These are phyloP conservation scores for Mastigias papua DNA, from an alignment of 30 jellyfish, hydroid and myxozoan species.

Conservation along the genomic window DNA sequence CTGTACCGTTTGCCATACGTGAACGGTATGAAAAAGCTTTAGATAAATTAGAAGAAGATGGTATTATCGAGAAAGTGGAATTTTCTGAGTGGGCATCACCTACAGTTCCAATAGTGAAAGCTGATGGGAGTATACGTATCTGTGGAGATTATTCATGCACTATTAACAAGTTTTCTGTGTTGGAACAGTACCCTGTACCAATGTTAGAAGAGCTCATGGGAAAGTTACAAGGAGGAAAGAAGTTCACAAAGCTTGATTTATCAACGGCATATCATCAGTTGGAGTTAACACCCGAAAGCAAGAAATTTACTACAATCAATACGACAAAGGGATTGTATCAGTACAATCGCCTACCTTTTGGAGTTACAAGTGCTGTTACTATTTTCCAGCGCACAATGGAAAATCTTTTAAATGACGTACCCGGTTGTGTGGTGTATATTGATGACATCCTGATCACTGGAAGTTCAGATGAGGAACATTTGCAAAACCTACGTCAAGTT, in stretches of 20 bases:
- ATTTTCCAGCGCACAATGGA: slow-evolving; percentile 63
- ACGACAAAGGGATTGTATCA: slow-evolving; percentile 39
- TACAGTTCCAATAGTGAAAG: slow-evolving; percentile 42
- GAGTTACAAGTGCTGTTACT: slow-evolving; percentile 23
- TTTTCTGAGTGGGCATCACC: slow-evolving; percentile 36
- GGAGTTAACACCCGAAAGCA: neutral
- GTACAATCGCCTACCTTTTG: slow-evolving; percentile 26
- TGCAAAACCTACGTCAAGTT: slow-evolving; percentile 27
- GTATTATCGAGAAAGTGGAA: slow-evolving; percentile 31
- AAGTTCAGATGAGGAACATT: slow-evolving; percentile 33
- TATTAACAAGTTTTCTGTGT: slow-evolving; percentile 3
- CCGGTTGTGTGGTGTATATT: neutral
- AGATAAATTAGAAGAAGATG: slow-evolving; percentile 3
- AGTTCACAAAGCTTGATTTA: slow-evolving; percentile 69
- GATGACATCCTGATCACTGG: slow-evolving; percentile 23
- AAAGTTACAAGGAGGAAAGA: slow-evolving; percentile 44
- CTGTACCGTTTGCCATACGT: slow-evolving; percentile 50
- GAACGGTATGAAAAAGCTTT: slow-evolving; percentile 16
- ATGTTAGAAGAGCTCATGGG: slow-evolving; percentile 42
- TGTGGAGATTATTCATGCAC: slow-evolving; percentile 38
- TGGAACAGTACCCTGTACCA: slow-evolving; percentile 50
- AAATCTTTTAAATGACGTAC: slow-evolving; percentile 20
- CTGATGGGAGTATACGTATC: slow-evolving; percentile 18
- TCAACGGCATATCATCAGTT: neutral
- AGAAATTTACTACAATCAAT: neutral